Evolutionary conservation across 1,140 invertebrate species (phyloP), one percentile per base, ranked within the genome.

Genomic region (Trachymyrmex septentrionalis): DNA sequence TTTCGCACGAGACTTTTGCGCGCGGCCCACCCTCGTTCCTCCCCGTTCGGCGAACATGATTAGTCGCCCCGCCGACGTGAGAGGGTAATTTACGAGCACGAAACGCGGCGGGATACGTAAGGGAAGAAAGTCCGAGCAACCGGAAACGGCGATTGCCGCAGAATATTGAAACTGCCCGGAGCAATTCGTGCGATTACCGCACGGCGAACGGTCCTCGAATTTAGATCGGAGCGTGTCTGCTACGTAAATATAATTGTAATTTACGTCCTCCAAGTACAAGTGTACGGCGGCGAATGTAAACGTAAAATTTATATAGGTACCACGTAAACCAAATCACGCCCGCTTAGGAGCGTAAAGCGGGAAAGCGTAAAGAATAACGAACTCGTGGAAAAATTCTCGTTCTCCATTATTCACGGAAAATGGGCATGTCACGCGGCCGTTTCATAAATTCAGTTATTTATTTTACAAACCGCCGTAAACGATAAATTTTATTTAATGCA

Each of bases 21-120:
- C 87, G 48, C 44, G 19, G 7, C n/a, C 66, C 66, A 9, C 14
- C 14, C 21, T 0, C 66, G 4, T 14, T 7, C 66, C 9, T 0
- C 6, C 6, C 38, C 66, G 66, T 69, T 34, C 86, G 88, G 87
- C 86, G 82, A 48, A 88, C 88, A 76, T 89, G 88, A 89, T 89
- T 89, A 89, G 87, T 88, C 61, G 88, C 1, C 69, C 27, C 30
- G 9, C n/a, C 38, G 63, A 16, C 12, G 55, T 55, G 69, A 30
- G 71, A 34, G 12, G 50, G 48, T 88, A 88, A 89, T 89, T 89
- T 89, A 89, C 82, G 57, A 55, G 69, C 69, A 30, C 67, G 80
- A 61, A 75, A 84, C 9, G 12, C 38, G 48, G 24, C 80, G 69
- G 19, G 48, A 14, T 72, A 38, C 66, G 21, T 14, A 48, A 72